A percentile compares a stretch with the other conserved stretches of the same genome.
Evolutionary conservation across 2,113 vertebrate species (phyloP).

Genomic region (Falcunculus frontatus): DNA sequence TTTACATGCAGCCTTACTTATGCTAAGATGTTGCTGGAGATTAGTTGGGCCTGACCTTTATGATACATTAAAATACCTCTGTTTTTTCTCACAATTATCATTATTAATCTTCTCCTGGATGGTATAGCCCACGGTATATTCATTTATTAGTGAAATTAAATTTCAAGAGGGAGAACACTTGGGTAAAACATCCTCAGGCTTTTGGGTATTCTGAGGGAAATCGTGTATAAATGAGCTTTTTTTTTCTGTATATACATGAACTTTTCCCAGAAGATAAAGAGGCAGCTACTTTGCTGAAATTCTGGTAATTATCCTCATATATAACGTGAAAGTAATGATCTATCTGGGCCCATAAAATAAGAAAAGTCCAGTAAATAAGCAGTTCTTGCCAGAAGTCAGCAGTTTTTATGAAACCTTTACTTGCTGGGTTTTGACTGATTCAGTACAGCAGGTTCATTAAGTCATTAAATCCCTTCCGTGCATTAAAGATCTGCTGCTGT

Average conservation of each 20-base stretch:
- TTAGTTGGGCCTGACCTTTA: background rate
- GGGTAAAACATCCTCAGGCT: background rate
- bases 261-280: background rate
- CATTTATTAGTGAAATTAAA: background rate
- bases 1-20: background rate
- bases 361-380: background rate
- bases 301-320: background rate
- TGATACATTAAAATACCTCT: background rate
- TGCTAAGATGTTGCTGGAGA: background rate
- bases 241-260: background rate
- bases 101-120: background rate
- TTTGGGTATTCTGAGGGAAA: background rate
- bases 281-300: background rate
- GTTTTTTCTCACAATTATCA: background rate
- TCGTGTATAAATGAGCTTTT: background rate
- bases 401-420: background rate
- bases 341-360: background rate
- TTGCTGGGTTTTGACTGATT: background rate
- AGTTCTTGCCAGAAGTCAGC: background rate
- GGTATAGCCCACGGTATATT: background rate
- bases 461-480: background rate
- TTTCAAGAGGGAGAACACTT: background rate
- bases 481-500: background rate
- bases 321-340: background rate
- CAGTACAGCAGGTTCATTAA: conserved; percentile 1